Evolutionary conservation across 2,797 vertebrate genomes (phyloP), one percentile per base, ranked within the genome.

Genomic region (Cynopterus sphinx): DNA sequence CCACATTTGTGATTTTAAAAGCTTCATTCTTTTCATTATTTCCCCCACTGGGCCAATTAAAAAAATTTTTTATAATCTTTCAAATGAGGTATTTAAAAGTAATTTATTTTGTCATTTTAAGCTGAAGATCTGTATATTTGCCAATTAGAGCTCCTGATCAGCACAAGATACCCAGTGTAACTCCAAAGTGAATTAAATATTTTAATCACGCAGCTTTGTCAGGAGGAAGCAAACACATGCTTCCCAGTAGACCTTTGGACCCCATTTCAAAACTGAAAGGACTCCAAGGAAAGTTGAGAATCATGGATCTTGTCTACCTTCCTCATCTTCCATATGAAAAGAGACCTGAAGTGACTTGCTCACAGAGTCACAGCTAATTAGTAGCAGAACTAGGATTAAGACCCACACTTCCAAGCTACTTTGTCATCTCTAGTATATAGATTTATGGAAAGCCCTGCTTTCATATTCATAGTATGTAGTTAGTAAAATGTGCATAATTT

Each of bases 101-200:
- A 91, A 49, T 91, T 67, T 28, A 43, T 75, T 84, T 88, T 86
- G 61, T 49, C n/a, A 21, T 74, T 87, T 96, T 95, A 78, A 87
- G 39, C 65, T 88, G 41, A 92, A 87, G 22, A 31, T 22, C 31
- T 87, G 9, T 77, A 15, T 77, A 28, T 91, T 33, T 87, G 51
- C 78, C 73, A 87, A 2, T 53, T 16, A 75, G 68, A 81, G 17
- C 68, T 91, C 75, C 82, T 87, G 22, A 63, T 93, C 24, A 63
- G 57, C 21, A 24, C 46, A 36, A 33, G 31, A 78, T 74, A 75
- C 6, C 46, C 39, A 39, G 10, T 17, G 49, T 68, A 73, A 68
- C 46, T 75, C 87, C 51, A 75, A 26, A 82, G 21, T 26, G 77
- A 63, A 61, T 3, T 71, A 68, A 21, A 2, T 33, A 28, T 77